Percentiles rank a stretch among this genome's conserved stretches.
Evolutionary conservation across 2,797 vertebrate genomes (phyloP).

Genomic region (Epinephelus coioides): DNA sequence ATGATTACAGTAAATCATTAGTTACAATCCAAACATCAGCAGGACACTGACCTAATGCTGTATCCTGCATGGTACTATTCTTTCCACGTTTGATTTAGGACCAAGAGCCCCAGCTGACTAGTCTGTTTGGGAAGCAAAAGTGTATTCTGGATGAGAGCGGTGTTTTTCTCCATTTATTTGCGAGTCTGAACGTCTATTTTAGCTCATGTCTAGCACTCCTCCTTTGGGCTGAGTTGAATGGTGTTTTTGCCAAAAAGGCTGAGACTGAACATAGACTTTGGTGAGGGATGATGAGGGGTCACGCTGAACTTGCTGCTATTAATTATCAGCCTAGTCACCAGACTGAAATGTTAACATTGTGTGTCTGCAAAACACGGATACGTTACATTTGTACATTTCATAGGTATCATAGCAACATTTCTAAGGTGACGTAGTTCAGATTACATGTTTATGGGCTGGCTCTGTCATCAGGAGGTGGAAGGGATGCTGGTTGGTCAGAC

Average conservation of each 20-base stretch:
- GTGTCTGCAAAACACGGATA: too few relatives aligned
- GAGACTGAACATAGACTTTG: conserved; percentile 63
- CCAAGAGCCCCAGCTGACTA: conserved; percentile 73
- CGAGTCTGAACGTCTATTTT: conserved; percentile 76
- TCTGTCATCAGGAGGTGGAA: too few relatives aligned
- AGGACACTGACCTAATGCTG: conserved; percentile 72
- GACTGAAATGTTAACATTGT: too few relatives aligned
- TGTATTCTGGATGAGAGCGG: conserved; percentile 73
- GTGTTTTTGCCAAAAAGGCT: conserved; percentile 79
- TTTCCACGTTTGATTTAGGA: conserved; percentile 78
- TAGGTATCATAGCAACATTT: too few relatives aligned
- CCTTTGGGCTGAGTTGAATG: conserved; percentile 63
- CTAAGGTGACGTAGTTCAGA: too few relatives aligned
- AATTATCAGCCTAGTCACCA: conserved; percentile 16
- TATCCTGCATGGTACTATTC: conserved; percentile 61
- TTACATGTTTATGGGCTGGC: too few relatives aligned
- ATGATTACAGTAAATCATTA: conserved; percentile 76
- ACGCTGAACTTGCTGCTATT: conserved; percentile 56
- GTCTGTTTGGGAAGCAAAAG: conserved; percentile 75
- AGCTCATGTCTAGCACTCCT: conserved; percentile 82
- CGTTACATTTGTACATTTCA: too few relatives aligned
- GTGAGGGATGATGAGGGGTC: conserved; percentile 61
- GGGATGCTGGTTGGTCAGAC: too few relatives aligned
- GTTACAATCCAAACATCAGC: conserved; percentile 67
- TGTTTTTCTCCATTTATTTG: conserved; percentile 77